phyloP scores from a whole-genome alignment of 2,888 invertebrate genomes.

The Kuschelorhynchus macadamiae region DNA sequence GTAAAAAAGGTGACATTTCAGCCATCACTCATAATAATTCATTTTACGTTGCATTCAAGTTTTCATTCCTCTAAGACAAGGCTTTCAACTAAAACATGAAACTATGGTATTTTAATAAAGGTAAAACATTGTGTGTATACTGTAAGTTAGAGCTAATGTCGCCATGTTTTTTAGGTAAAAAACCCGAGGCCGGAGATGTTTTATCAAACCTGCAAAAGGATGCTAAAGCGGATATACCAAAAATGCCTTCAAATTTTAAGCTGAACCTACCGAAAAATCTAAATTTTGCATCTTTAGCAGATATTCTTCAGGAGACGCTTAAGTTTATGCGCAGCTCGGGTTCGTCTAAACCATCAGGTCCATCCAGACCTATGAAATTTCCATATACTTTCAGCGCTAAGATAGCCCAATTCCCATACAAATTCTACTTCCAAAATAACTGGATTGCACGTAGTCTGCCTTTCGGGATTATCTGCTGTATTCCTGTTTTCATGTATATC shows the following conservation, averaged over 20 bases:
- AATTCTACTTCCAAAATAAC: conserved; percentile 68
- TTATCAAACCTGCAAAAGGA: conserved; percentile 1
- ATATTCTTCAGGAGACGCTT: not conserved
- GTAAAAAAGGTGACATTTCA: no score
- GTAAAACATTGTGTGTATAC: no score
- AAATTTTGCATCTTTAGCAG: conserved; percentile 1
- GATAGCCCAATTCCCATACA: conserved; percentile 72
- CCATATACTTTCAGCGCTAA: conserved; percentile 74
- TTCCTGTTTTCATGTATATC: conserved; percentile 71
- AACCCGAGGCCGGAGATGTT: conserved; percentile 2
- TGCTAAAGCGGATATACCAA: conserved; percentile 7
- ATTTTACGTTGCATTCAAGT: no score
- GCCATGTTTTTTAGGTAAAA: conserved; percentile 19
- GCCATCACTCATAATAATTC: no score
- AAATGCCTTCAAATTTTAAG: conserved; percentile 14
- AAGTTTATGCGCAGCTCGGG: not conserved
- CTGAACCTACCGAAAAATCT: conserved; percentile 3
- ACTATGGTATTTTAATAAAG: no score
- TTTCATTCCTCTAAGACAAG: no score
- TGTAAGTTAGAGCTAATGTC: no score
- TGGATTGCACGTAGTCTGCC: conserved; percentile 69
- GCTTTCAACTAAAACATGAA: no score
- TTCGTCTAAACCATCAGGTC: not conserved
- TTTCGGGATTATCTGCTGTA: conserved; percentile 59
- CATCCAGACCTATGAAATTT: conserved; percentile 71